Evolutionary conservation across 2,113 vertebrate species (phyloP), one percentile per base, ranked within the genome.

Genomic region (Myiozetetes cayanensis): DNA sequence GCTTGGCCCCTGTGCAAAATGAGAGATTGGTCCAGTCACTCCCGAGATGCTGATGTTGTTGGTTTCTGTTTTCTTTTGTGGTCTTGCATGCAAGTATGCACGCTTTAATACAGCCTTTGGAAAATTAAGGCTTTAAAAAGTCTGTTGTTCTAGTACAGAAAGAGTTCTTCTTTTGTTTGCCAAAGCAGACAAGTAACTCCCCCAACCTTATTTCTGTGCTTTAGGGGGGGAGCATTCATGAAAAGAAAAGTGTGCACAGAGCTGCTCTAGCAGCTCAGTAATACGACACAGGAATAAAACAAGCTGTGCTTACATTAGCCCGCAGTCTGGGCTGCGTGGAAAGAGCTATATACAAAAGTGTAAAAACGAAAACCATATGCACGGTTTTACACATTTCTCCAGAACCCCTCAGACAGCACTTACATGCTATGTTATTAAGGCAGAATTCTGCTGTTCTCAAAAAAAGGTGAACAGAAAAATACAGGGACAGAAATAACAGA

Each of bases 361-460:
- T 75, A 92, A 96, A 97, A 98, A 97, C 18, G 23, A 84, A 97
- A 98, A 97, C 96, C 97, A 98, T 97, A 97, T 97, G 97, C 92
- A 94, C 30, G 0, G 8, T 74, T 92, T 91, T 78, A 41, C 96
- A 79, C 76, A 43, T 96, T 87, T 94, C 92, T 89, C 75, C 65
- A 97, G 85, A 92, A 93, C n/a, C 78, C 89, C 94, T 96, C 94
- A 43, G 84, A 67, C 76, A 97, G 96, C 94, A 94, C 77, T 71
- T 94, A 74, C n/a, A 23, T 73, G 85, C 35, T 31, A 55, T 95
- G 97, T 92, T 97, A 93, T 82, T 95, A 95, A 93, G 55, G 79
- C 61, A 96, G 92, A 96, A 91, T 83, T 92, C 61, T 89, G 81
- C 89, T 94, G 83, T 74, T 95, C 78, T 81, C 66, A 50, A 84